Percentiles rank a stretch among this genome's conserved stretches.
Evolutionary conservation across 2,888 invertebrate genomes (phyloP).

Genomic region (Dicyrtomina minuta): DNA sequence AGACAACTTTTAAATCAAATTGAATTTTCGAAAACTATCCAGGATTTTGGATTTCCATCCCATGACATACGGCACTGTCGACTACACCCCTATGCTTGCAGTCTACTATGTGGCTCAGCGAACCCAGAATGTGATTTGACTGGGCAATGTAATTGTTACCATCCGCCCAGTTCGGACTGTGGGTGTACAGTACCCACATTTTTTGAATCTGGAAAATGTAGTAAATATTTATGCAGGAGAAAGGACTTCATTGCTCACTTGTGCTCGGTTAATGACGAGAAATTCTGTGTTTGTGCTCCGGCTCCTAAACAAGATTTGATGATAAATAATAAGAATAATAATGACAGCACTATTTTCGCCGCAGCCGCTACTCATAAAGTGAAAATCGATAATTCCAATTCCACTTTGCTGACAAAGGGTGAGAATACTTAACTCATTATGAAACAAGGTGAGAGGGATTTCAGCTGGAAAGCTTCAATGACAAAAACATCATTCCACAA

Average conservation of each 20-base stretch:
- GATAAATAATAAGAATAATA: too few relatives aligned
- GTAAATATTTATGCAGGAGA: not conserved
- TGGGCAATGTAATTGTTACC: conserved; percentile 13
- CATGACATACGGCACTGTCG: conserved; percentile 13
- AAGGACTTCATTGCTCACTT: not conserved
- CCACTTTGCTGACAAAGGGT: too few relatives aligned
- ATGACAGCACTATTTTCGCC: too few relatives aligned
- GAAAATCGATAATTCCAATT: too few relatives aligned
- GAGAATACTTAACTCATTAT: too few relatives aligned
- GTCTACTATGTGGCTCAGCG: conserved; percentile 13
- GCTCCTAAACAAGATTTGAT: not conserved
- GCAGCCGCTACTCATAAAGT: too few relatives aligned
- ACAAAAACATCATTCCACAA: too few relatives aligned
- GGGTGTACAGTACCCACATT: not conserved
- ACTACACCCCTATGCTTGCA: conserved; percentile 1
- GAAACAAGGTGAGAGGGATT: too few relatives aligned
- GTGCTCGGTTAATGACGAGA: conserved; percentile 1
- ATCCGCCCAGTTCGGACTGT: not conserved
- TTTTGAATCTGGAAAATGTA: conserved; percentile 2
- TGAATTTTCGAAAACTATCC: too few relatives aligned
- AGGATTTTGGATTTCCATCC: not conserved
- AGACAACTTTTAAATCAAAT: too few relatives aligned
- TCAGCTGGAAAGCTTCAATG: too few relatives aligned
- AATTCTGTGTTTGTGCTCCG: conserved; percentile 24
- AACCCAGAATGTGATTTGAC: conserved; percentile 10